A percentile compares a stretch with the other conserved stretches of the same genome.
phyloP scores from a whole-genome alignment of 2,797 vertebrate genomes.

The Falco columbarius region DNA sequence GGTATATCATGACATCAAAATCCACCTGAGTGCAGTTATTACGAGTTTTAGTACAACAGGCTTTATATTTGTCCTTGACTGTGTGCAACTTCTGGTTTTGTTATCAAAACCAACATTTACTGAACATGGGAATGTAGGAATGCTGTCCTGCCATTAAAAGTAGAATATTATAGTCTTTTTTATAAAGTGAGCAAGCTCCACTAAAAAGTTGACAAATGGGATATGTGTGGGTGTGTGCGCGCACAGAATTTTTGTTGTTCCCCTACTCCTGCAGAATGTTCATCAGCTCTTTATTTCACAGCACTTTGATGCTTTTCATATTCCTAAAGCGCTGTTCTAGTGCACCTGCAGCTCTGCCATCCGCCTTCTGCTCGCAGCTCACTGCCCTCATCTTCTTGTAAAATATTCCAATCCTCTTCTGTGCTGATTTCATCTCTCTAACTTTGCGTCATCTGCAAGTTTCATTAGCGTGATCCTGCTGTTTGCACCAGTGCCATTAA shows the following conservation, averaged over 20 bases:
- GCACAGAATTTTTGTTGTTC: neutral
- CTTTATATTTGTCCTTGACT: neutral
- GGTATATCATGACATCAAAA: neutral
- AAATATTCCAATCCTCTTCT: constrained; percentile 11
- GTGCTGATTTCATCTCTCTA: neutral
- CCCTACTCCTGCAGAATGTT: neutral
- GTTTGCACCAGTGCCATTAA: neutral
- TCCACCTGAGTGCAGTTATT: neutral
- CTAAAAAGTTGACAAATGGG: neutral
- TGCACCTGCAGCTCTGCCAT: neutral
- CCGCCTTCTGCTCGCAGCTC: fast-evolving
- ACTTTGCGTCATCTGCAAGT: neutral
- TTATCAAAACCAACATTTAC: neutral
- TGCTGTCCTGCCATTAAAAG: neutral
- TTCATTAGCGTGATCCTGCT: constrained; percentile 18
- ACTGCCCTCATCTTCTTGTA: neutral
- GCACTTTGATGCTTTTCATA: neutral
- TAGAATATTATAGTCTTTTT: neutral
- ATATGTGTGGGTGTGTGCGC: fast-evolving
- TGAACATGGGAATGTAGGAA: neutral
- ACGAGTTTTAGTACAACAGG: neutral
- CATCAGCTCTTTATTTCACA: neutral
- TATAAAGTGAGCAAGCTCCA: neutral
- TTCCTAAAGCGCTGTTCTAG: neutral
- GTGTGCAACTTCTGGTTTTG: neutral